phyloP scores from a whole-genome alignment of 2,113 vertebrate species.

The Oreochromis tanganicae region DNA sequence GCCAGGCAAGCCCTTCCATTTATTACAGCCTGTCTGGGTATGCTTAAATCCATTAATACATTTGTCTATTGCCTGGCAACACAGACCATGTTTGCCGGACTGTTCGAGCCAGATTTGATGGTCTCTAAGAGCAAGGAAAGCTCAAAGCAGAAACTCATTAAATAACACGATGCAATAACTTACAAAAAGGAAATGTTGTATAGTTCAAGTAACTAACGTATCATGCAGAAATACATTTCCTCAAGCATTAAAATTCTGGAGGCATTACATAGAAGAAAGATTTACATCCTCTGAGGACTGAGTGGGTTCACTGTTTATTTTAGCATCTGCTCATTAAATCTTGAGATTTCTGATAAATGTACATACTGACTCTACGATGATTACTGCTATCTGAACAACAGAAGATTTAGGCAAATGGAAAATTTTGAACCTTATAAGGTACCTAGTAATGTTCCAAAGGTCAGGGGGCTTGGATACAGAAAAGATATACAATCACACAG shows the following conservation, averaged over 20 bases:
- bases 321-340: neutral
- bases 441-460: neutral
- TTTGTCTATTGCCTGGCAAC: constrained; percentile 63
- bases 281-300: neutral
- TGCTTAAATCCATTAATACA: constrained; percentile 52
- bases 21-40: constrained; percentile 45
- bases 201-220: neutral
- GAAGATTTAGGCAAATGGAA: neutral
- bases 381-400: neutral
- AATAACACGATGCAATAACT: neutral
- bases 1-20: constrained; percentile 43
- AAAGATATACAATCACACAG: neutral
- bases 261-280: neutral
- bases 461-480: neutral
- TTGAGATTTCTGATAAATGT: neutral
- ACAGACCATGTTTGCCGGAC: constrained; percentile 33
- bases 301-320: neutral
- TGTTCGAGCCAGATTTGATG: constrained; percentile 17
- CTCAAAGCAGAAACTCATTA: neutral
- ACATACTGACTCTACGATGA: neutral
- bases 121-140: constrained; percentile 17
- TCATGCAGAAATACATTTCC: neutral
- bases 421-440: neutral
- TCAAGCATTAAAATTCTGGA: neutral
- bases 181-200: neutral